Evolutionary conservation across 2,888 invertebrate species (phyloP).

Genomic region (Orchesellides sinensis): DNA sequence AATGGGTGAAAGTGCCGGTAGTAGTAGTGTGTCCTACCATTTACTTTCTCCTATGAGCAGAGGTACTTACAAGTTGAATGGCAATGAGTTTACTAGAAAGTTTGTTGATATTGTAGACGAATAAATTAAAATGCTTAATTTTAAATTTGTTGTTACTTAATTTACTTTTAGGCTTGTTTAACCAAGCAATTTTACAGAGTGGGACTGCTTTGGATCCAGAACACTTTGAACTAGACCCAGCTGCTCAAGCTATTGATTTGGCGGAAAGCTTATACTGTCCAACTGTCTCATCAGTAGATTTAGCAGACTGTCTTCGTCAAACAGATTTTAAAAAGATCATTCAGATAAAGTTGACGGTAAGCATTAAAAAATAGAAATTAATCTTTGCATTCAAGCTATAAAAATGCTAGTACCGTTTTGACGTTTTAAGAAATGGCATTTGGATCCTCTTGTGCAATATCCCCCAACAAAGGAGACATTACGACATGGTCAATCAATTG

Average conservation of each 20-base stretch:
- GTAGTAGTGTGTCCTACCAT: slow-evolving; percentile 47
- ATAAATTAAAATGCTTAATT: not conserved
- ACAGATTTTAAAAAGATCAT: slow-evolving; percentile 61
- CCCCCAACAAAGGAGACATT: slow-evolving; percentile 78
- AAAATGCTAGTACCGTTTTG: not conserved
- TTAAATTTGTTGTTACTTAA: not conserved
- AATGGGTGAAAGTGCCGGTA: slow-evolving; percentile 59
- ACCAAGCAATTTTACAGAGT: slow-evolving; percentile 59
- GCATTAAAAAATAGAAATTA: not conserved
- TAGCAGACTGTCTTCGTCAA: slow-evolving; percentile 58
- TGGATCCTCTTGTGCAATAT: slow-evolving; percentile 79
- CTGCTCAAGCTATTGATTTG: slow-evolving; percentile 57
- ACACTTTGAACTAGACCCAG: slow-evolving; percentile 63
- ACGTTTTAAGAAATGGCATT: slow-evolving; percentile 77
- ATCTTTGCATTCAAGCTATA: not conserved
- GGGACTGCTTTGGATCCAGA: slow-evolving; percentile 68
- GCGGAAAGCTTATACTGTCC: slow-evolving; percentile 68
- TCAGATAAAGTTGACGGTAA: slow-evolving; percentile 62
- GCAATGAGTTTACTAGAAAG: not conserved
- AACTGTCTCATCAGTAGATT: slow-evolving; percentile 39
- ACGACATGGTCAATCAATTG: slow-evolving; percentile 76
- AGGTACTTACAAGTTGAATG: slow-evolving; percentile 29
- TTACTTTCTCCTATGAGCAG: slow-evolving; percentile 63
- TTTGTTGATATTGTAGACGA: not conserved
- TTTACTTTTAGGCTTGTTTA: slow-evolving; percentile 56